Evolutionary conservation across 2,797 vertebrate species (phyloP).

Genomic region (Ficedula albicollis): DNA sequence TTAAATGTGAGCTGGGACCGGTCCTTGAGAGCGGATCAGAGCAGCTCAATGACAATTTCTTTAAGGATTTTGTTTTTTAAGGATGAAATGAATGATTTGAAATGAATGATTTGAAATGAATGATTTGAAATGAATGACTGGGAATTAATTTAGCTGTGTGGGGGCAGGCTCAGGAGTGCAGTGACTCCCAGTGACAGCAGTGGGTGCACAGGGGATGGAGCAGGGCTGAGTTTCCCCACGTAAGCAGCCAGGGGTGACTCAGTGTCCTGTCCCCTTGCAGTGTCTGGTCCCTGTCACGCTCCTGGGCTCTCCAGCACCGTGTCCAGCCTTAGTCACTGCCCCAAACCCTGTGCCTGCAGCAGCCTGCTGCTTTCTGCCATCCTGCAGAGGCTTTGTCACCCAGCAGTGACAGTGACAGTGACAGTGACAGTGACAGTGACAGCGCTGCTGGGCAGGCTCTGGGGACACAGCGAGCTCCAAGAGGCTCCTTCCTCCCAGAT

Average conservation of each 20-base stretch:
- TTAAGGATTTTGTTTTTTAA: neutral
- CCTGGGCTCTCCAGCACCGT: neutral
- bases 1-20: neutral
- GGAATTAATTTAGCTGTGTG: accelerated
- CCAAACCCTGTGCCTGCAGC: neutral
- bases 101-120: accelerated
- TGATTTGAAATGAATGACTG: neutral
- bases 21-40: neutral
- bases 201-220: neutral
- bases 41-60: accelerated
- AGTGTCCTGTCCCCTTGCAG: neutral
- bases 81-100: too few species aligned
- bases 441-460: too few species aligned
- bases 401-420: neutral
- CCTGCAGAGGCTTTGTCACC: accelerated
- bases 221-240: neutral
- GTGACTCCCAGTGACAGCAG: accelerated
- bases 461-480: too few species aligned
- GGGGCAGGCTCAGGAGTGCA: neutral
- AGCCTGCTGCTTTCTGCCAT: neutral
- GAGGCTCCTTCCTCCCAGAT: accelerated
- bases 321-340: neutral
- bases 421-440: neutral
- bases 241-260: accelerated
- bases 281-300: neutral